Evolutionary conservation across 1,140 invertebrate genomes (phyloP).

Genomic region (Drosophila repleta): DNA sequence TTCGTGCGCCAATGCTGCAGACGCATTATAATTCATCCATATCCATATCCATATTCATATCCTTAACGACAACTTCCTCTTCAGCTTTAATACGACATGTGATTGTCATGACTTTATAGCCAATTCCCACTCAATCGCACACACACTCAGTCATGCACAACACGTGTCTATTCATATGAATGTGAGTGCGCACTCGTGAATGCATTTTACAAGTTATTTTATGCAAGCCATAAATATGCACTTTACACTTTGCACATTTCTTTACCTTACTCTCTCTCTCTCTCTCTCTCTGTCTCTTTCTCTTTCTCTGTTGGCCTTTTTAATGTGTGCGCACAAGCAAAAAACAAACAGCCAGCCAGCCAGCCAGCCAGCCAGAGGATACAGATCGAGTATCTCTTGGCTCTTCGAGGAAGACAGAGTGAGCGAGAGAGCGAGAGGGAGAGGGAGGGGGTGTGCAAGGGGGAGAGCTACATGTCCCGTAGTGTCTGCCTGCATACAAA

Average conservation of each 20-base stretch:
- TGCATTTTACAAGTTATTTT: constrained; percentile 82
- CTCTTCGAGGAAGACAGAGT: constrained; percentile 17
- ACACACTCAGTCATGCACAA: constrained; percentile 52
- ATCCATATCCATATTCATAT: constrained; percentile 58
- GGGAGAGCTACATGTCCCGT: background rate
- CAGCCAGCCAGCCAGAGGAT: constrained; percentile 14
- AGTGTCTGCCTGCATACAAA: constrained; percentile 73
- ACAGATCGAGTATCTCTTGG: constrained; percentile 3
- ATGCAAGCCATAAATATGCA: constrained; percentile 82
- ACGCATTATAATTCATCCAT: constrained; percentile 31
- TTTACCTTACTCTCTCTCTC: constrained; percentile 2
- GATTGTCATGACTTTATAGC: constrained; percentile 60
- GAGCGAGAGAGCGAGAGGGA: background rate
- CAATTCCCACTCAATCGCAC: constrained; percentile 38
- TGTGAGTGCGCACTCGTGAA: constrained; percentile 53
- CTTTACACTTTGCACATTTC: constrained; percentile 80
- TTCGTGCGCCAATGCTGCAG: constrained; percentile 4
- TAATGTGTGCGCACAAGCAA: constrained; percentile 20
- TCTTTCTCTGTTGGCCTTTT: constrained; percentile 24
- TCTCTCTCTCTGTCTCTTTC: background rate
- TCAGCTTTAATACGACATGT: constrained; percentile 50
- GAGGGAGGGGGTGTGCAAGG: constrained; percentile 18
- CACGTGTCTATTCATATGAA: constrained; percentile 73
- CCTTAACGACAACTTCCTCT: constrained; percentile 72
- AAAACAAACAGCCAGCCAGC: constrained; percentile 56